A percentile compares a stretch with the other conserved stretches of the same genome.
Evolutionary conservation across 2,888 invertebrate species (phyloP).

Genomic region (Amiota communis): DNA sequence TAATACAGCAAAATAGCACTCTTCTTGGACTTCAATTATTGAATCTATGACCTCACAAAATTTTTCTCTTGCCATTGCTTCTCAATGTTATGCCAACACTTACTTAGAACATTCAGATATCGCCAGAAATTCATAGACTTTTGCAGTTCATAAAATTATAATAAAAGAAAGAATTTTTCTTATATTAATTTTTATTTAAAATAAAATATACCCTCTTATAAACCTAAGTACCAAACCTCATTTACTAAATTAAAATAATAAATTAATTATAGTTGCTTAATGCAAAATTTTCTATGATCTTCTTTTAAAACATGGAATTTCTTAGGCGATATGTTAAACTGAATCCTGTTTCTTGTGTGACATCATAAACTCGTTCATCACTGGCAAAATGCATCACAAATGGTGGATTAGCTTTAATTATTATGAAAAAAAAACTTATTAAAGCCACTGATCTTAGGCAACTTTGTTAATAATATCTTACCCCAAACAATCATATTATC

Average conservation of each 20-base stretch:
- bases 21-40: too few relatives aligned
- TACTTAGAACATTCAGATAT: too few relatives aligned
- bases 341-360: conserved; percentile 65
- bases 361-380: conserved; percentile 72
- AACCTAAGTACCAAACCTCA: neutral
- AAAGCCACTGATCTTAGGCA: too few relatives aligned
- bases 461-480: conserved; percentile 40
- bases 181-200: neutral
- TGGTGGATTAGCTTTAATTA: conserved; percentile 75
- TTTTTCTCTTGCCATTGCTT: too few relatives aligned
- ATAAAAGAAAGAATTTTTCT: too few relatives aligned
- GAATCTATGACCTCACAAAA: too few relatives aligned
- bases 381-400: conserved; percentile 77
- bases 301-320: conserved; percentile 46
- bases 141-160: too few relatives aligned
- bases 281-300: neutral
- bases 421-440: too few relatives aligned
- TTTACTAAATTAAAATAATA: conserved; percentile 1
- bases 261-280: neutral
- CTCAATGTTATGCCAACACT: too few relatives aligned
- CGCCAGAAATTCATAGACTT: too few relatives aligned
- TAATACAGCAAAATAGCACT: too few relatives aligned
- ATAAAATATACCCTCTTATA: neutral
- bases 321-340: conserved; percentile 61
- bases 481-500: conserved; percentile 55